Percentiles rank a stretch among this genome's conserved stretches.
phyloP scores from a whole-genome alignment of 2,797 vertebrate genomes.

The Myripristis murdjan region DNA sequence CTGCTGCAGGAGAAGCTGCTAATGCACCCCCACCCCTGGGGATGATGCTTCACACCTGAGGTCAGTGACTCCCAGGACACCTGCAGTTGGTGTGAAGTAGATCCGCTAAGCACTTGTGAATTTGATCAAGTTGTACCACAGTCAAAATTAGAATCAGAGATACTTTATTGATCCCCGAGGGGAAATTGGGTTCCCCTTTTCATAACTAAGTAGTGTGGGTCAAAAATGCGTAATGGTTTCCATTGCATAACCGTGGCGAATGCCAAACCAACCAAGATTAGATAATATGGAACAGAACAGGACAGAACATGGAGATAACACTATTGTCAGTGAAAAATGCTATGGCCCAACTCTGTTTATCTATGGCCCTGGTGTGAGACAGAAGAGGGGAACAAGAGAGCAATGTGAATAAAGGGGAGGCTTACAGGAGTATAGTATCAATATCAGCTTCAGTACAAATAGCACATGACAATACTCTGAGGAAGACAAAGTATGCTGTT shows the following conservation, averaged over 20 bases:
- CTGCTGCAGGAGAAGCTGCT: conserved; percentile 70
- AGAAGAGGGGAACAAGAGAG: no score
- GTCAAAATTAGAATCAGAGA: no score
- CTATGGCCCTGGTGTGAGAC: neutral
- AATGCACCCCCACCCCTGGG: conserved; percentile 54
- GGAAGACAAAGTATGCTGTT: no score
- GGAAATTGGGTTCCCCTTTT: neutral
- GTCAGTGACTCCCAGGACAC: conserved; percentile 62
- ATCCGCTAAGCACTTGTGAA: neutral
- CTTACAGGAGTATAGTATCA: neutral
- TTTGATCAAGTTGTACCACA: conserved; percentile 25
- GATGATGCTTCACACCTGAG: conserved; percentile 73
- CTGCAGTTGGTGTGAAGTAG: conserved; percentile 46
- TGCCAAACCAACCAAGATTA: neutral
- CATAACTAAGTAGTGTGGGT: neutral
- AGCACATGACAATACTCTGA: neutral
- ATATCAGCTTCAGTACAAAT: neutral
- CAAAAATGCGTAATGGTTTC: neutral
- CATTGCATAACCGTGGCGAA: neutral
- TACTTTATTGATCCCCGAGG: no score
- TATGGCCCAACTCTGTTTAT: neutral
- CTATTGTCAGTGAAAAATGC: neutral
- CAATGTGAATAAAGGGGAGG: no score
- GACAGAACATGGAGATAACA: neutral
- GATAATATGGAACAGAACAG: conserved; percentile 17